Evolutionary conservation across 2,113 vertebrate genomes (phyloP).

Genomic region (Cottus gobio): DNA sequence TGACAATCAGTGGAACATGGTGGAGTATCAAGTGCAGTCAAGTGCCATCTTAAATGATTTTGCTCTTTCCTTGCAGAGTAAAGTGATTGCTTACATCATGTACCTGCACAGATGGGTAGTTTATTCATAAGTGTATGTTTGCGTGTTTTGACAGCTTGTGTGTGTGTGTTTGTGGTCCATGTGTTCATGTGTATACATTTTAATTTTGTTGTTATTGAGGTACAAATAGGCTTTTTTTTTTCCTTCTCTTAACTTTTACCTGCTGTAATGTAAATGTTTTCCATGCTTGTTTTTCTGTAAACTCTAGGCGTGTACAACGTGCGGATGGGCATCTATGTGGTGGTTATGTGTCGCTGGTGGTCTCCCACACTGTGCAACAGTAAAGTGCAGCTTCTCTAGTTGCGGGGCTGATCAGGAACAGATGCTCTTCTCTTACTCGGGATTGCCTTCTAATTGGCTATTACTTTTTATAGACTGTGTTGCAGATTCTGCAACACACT

Average conservation of each 20-base stretch:
- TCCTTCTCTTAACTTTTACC: background rate
- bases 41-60: slow-evolving; percentile 77
- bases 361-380: slow-evolving; percentile 39
- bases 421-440: slow-evolving; percentile 73
- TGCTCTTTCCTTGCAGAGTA: slow-evolving; percentile 47
- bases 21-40: slow-evolving; percentile 66
- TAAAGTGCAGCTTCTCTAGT: slow-evolving; percentile 56
- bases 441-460: slow-evolving; percentile 81
- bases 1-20: slow-evolving; percentile 72
- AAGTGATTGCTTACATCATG: slow-evolving; percentile 76
- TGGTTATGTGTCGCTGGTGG: slow-evolving; percentile 31
- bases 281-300: slow-evolving; percentile 9
- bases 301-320: background rate
- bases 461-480: slow-evolving; percentile 81
- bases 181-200: background rate
- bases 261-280: background rate
- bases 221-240: slow-evolving; percentile 1
- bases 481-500: slow-evolving; percentile 68
- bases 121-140: slow-evolving; percentile 57
- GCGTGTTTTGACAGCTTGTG: slow-evolving; percentile 30
- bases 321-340: slow-evolving; percentile 12
- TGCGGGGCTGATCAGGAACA: slow-evolving; percentile 69
- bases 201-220: slow-evolving; percentile 7
- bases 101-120: slow-evolving; percentile 58
- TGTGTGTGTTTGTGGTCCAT: slow-evolving; percentile 28